Evolutionary conservation across 1,140 invertebrate genomes (phyloP).

Genomic region (Vanessa tameamea): DNA sequence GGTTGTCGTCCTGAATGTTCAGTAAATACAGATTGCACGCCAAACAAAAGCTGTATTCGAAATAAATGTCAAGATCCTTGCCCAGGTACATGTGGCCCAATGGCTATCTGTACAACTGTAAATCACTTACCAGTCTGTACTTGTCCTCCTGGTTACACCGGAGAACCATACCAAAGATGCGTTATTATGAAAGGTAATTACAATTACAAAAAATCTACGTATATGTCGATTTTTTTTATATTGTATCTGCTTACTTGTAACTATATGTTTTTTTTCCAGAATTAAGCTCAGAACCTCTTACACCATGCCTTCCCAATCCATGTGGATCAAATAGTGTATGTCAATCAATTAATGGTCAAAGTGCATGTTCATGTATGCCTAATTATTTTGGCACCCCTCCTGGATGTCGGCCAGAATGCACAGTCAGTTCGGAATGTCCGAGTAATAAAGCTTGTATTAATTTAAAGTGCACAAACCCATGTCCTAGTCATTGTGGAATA

Average conservation of each 20-base stretch:
- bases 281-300: slow-evolving; percentile 61
- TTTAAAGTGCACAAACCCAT: slow-evolving; percentile 85
- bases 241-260: background rate
- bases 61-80: slow-evolving; percentile 88
- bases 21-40: slow-evolving; percentile 84
- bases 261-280: slow-evolving; percentile 52
- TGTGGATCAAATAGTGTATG: slow-evolving; percentile 89
- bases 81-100: slow-evolving; percentile 85
- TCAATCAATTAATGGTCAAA: slow-evolving; percentile 83
- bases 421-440: slow-evolving; percentile 86
- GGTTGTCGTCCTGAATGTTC: slow-evolving; percentile 86
- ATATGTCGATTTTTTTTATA: background rate
- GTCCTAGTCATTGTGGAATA: slow-evolving; percentile 86
- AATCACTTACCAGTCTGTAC: slow-evolving; percentile 87
- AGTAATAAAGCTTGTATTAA: slow-evolving; percentile 84
- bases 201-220: slow-evolving; percentile 4
- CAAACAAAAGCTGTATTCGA: slow-evolving; percentile 85
- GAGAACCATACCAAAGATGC: slow-evolving; percentile 84
- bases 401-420: slow-evolving; percentile 87
- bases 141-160: slow-evolving; percentile 85
- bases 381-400: slow-evolving; percentile 87
- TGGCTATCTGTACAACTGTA: slow-evolving; percentile 87
- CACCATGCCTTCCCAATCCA: slow-evolving; percentile 84
- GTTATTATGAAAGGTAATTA: slow-evolving; percentile 60
- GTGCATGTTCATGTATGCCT: slow-evolving; percentile 86